phyloP scores from a whole-genome alignment of 2,113 vertebrate species.

The Pseudois nayaur region DNA sequence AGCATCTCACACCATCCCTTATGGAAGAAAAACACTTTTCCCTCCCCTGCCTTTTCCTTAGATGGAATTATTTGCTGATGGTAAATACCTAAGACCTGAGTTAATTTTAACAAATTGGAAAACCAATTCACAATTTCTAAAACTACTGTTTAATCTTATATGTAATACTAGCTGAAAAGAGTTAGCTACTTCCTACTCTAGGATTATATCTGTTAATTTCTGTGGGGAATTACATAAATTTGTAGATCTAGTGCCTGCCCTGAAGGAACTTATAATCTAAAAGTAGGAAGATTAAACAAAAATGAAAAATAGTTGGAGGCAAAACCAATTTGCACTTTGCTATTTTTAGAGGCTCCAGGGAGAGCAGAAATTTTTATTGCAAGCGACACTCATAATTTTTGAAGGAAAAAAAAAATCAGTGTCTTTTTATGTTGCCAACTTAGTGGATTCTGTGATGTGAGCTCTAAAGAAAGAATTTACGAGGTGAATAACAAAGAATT shows the following conservation, averaged over 20 bases:
- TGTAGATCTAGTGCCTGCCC: slow-evolving; percentile 14
- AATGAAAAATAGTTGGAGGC: slow-evolving; percentile 15
- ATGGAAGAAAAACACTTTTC: neutral
- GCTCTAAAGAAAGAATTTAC: neutral
- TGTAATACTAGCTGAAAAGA: neutral
- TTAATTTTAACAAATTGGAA: slow-evolving; percentile 26
- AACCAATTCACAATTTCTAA: slow-evolving; percentile 28
- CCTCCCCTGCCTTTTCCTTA: neutral
- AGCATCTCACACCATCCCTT: neutral
- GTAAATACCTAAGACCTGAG: neutral
- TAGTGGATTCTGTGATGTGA: slow-evolving; percentile 34
- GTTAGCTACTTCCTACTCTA: neutral
- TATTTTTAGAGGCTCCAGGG: slow-evolving; percentile 44
- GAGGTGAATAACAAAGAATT: slow-evolving; percentile 11
- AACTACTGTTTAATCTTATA: neutral
- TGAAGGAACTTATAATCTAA: slow-evolving; percentile 62
- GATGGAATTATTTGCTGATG: neutral
- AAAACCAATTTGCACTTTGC: slow-evolving; percentile 28
- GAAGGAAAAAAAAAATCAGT: slow-evolving; percentile 44
- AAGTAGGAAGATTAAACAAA: slow-evolving; percentile 24
- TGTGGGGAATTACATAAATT: slow-evolving; percentile 6
- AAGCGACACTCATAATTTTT: slow-evolving; percentile 34
- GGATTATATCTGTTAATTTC: neutral
- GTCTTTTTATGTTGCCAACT: slow-evolving; percentile 30
- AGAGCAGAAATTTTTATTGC: slow-evolving; percentile 40